Evolutionary conservation across 2,888 invertebrate species (phyloP), one percentile per base, ranked within the genome.

Genomic region (Ophonus ardosiacus): DNA sequence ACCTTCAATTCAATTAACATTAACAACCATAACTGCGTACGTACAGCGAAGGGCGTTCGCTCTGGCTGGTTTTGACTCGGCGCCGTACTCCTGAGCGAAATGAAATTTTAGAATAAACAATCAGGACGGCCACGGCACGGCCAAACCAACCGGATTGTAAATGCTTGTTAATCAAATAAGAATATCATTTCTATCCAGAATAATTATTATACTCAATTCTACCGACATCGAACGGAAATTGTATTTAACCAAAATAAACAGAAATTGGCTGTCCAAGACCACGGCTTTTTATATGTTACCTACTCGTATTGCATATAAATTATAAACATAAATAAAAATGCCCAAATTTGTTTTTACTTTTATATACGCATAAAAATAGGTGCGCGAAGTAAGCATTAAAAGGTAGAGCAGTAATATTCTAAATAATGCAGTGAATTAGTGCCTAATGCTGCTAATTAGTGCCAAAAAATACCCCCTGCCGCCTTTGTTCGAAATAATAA

Each of bases 1-100:
- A 86, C 86, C 85, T 86, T 86, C 82, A 81, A 86, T 86, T 87
- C 87, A 86, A 87, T 87, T 87, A 87, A 82, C 87, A 86, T 86
- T 86, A 86, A 85, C 63, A 21, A 79, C 84, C 21, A 31, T 65
- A 63, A 84, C 43, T 21, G 51, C 87, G 86, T 86, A 86, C 85
- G 83, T 71, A 85, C 86, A 51, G 43, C 0, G 4, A 7, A 4
- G 43, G 13, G 43, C 43, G 3, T 31, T 5, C 5, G 31, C 31
- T 31, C 31, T 31, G 31, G 6, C 31, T 31, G 31, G 86, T 87
- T 87, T 84, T 85, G 80, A 85, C 86, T 81, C 86, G 86, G 84
- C 86, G 63, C 82, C 80, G 31, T 51, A 56, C 59, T 65, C 81
- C 63, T 71, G 83, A 43, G 74, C 74, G 84, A 79, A 87, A 87